phyloP scores from a whole-genome alignment of 2,888 invertebrate species.

The Villa cingulata region DNA sequence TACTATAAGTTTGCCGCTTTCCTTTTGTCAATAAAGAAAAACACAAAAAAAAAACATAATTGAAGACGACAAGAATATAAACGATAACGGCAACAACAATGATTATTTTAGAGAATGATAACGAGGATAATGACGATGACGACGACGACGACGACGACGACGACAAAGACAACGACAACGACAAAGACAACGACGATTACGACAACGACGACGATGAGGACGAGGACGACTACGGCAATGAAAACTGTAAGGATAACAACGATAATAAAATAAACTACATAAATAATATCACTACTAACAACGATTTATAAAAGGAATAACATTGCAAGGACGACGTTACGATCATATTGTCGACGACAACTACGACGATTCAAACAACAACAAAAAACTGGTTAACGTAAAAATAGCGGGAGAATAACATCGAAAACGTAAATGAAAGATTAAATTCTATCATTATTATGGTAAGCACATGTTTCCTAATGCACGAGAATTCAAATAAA shows the following conservation, averaged over 20 bases:
- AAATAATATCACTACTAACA: too few species aligned
- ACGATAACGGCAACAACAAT: too few species aligned
- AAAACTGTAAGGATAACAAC: not conserved
- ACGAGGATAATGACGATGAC: not conserved
- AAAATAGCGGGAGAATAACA: not conserved
- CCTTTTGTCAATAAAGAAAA: too few species aligned
- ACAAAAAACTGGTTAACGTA: not conserved
- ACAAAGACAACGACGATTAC: not conserved
- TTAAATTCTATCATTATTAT: not conserved
- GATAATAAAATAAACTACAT: not conserved
- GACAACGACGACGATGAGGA: not conserved
- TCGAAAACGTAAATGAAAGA: not conserved
- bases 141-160: not conserved
- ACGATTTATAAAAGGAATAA: too few species aligned
- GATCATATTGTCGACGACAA: not conserved
- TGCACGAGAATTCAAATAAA: conserved; percentile 6
- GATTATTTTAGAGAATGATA: not conserved
- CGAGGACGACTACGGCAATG: too few species aligned
- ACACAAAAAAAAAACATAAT: too few species aligned
- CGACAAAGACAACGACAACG: not conserved
- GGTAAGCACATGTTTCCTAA: conserved; percentile 2
- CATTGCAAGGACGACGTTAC: too few species aligned
- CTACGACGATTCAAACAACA: not conserved
- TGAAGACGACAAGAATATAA: too few species aligned
- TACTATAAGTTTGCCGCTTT: too few species aligned